Percentiles rank a stretch among this genome's conserved stretches.
phyloP scores from a whole-genome alignment of 1,140 invertebrate species.

The Solen grandis region DNA sequence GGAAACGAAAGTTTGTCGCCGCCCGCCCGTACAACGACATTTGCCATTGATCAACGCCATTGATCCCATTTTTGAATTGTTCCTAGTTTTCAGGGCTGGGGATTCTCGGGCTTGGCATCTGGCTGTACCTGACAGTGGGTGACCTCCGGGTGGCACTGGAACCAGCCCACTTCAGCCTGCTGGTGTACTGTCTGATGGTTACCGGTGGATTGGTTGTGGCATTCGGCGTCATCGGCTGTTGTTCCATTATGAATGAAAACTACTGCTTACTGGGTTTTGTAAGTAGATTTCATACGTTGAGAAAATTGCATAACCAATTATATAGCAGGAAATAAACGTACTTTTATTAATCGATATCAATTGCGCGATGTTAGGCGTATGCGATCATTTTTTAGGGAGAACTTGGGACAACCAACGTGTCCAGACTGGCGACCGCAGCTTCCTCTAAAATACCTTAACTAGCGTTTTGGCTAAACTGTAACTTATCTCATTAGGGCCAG shows the following conservation, averaged over 20 bases:
- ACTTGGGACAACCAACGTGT: not conserved
- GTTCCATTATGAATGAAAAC: constrained; percentile 27
- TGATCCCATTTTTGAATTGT: too few species aligned
- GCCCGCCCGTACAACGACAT: too few species aligned
- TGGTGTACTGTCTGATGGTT: constrained; percentile 30
- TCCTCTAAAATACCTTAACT: not conserved
- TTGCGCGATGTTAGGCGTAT: not conserved
- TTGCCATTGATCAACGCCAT: too few species aligned
- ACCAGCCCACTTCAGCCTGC: constrained; percentile 10
- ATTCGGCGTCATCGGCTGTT: constrained; percentile 40
- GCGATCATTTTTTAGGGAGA: not conserved
- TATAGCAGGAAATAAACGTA: too few species aligned
- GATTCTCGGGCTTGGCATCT: constrained; percentile 36
- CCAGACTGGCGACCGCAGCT: not conserved
- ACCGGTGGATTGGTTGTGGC: constrained; percentile 29
- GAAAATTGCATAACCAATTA: too few species aligned
- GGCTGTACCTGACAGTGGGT: constrained; percentile 20
- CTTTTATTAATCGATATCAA: too few species aligned
- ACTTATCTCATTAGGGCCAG: too few species aligned
- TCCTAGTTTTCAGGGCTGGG: constrained; percentile 50
- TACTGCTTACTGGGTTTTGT: constrained; percentile 39
- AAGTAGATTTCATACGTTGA: not conserved
- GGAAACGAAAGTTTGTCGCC: too few species aligned
- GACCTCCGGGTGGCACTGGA: constrained; percentile 25
- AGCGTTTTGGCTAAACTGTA: too few species aligned